Evolutionary conservation across 1,140 invertebrate genomes (phyloP), one percentile per base, ranked within the genome.

Genomic region (Calliphora vicina): DNA sequence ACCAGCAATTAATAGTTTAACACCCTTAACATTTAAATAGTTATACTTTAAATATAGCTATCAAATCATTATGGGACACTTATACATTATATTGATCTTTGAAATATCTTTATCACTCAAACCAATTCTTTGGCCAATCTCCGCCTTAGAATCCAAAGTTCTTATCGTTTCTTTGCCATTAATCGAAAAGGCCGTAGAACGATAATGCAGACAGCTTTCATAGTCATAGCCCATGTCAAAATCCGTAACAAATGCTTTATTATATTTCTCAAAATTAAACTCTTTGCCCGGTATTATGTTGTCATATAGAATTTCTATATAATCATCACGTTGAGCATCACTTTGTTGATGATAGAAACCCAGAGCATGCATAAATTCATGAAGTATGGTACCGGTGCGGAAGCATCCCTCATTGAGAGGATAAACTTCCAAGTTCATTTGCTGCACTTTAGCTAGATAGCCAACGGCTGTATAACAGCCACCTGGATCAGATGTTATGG

Each of bases 161-260:
- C 92, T 88, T 73, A 96, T 96, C 1, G 95, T 96, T 0, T 92
- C 91, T 85, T 93, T 87, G 5, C 95, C 94, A 86, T 96, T 96
- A 23, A 86, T 91, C 0, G 94, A 94, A 88, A 96, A 97, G 2
- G 95, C 95, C 25, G 91, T 93, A 0, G 93, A 90, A 0, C 94
- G 94, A 87, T 97, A 97, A 88, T 97, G 96, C 93, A 97, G 93
- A 23, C 96, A 94, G 84, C 95, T 96, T 0, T 90, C 87, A 85
- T 94, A 95, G 88, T 95, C 94, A 84, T 95, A 95, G 9, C 87
- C 86, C 80, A 92, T 84, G 15, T 92, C 91, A 78, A 92, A 93
- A 82, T 93, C 92, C 1, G 85, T 88, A 1, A 89, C 86, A 0
- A 91, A 89, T 0, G 86, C 90, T 0, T 86, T 81, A 8, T 85